These are phyloP conservation scores for Ganaspis sp. DNA, from an alignment of 1,140 invertebrate species.

Conservation along the genomic window DNA sequence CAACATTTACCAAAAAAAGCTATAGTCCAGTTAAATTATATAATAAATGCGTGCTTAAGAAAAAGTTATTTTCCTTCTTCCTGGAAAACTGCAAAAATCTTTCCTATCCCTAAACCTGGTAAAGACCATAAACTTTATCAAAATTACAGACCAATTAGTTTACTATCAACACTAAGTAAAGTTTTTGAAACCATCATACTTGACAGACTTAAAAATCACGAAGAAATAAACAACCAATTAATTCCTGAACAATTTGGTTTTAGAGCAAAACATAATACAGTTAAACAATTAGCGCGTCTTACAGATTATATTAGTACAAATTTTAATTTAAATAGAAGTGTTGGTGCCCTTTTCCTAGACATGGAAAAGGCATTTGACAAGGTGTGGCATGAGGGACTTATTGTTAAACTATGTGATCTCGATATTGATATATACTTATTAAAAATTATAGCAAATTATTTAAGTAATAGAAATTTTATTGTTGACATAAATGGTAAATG, in stretches of 20 bases:
- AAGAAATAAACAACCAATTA: slow-evolving; percentile 23
- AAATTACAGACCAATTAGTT: slow-evolving; percentile 35
- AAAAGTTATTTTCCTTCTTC: slow-evolving; percentile 48
- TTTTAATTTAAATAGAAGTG: slow-evolving; percentile 54
- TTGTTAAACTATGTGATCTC: not conserved
- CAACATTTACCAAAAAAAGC: slow-evolving; percentile 49
- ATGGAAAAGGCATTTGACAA: slow-evolving; percentile 64
- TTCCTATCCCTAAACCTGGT: slow-evolving; percentile 39
- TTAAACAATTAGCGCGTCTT: slow-evolving; percentile 59
- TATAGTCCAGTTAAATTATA: slow-evolving; percentile 48
- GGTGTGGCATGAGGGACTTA: not conserved
- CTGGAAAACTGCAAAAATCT: slow-evolving; percentile 54
- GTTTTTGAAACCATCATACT: slow-evolving; percentile 19
- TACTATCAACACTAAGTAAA: slow-evolving; percentile 31
- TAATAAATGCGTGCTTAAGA: slow-evolving; percentile 54
- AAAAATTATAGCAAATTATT: slow-evolving; percentile 16
- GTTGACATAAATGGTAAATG: not conserved
- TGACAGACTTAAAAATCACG: slow-evolving; percentile 1
- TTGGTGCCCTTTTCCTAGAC: slow-evolving; percentile 58
- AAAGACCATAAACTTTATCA: slow-evolving; percentile 2
- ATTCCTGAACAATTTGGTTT: slow-evolving; percentile 65
- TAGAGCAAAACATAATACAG: slow-evolving; percentile 54
- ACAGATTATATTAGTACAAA: slow-evolving; percentile 50
- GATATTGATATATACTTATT: slow-evolving; percentile 5
- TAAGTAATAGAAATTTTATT: slow-evolving; percentile 6